Conservation (phyloP, 2,113 vertebrate species). For the Actenoides hombroni region DNA sequence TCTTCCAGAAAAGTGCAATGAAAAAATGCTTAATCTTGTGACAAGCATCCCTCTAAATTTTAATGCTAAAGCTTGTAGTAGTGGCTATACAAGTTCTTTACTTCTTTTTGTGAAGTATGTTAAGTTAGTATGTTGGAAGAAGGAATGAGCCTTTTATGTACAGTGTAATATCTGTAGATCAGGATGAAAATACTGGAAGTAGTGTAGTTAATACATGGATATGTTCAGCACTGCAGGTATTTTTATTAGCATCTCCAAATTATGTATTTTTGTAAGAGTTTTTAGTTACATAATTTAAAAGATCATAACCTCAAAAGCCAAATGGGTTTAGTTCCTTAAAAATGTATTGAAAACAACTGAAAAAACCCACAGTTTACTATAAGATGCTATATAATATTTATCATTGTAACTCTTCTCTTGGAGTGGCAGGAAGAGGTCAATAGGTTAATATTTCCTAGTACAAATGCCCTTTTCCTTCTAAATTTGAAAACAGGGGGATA, state of each 20-base stretch:
- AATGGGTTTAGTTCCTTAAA: conserved; percentile 38
- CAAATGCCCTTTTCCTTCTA: not conserved
- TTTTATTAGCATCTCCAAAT: conserved; percentile 56
- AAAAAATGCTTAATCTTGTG: not conserved
- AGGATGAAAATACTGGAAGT: conserved; percentile 37
- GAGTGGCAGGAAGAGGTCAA: conserved; percentile 21
- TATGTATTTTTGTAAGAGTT: conserved; percentile 64
- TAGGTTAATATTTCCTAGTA: not conserved
- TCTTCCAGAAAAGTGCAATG: conserved; percentile 21
- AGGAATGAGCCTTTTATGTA: not conserved
- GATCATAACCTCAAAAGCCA: conserved; percentile 22
- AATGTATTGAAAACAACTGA: conserved; percentile 30
- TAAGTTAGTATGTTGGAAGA: not conserved
- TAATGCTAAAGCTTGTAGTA: conserved; percentile 6
- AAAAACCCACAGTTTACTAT: conserved; percentile 58
- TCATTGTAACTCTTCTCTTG: conserved; percentile 9
- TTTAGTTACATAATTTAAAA: conserved; percentile 26
- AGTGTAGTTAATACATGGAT: conserved; percentile 16
- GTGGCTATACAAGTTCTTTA: conserved; percentile 45
- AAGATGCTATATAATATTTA: conserved; percentile 13
- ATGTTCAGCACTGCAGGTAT: conserved; percentile 30
- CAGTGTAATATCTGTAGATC: conserved; percentile 22
- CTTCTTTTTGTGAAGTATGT: conserved; percentile 66
- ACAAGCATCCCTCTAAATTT: not conserved
- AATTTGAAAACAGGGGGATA: not conserved